Conservation (phyloP, 2,113 vertebrate genomes). For the Odobenus rosmarus region DNA sequence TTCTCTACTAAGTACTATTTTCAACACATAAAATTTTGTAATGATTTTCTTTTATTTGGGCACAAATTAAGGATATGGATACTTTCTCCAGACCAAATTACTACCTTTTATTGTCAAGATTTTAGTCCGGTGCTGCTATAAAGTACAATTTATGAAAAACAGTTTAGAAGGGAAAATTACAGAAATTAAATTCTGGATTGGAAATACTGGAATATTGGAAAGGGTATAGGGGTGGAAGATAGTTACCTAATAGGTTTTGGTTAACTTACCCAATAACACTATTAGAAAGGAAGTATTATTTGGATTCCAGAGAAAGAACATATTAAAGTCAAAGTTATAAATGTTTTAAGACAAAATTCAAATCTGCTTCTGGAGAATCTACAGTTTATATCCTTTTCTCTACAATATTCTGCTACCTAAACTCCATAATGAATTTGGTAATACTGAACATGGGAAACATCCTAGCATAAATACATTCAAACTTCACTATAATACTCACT, state of each 20-base stretch:
- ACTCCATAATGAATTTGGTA: neutral
- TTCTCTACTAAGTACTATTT: conserved; percentile 67
- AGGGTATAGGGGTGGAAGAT: neutral
- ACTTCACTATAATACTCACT: neutral
- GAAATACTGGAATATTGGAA: conserved; percentile 14
- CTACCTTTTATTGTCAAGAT: conserved; percentile 42
- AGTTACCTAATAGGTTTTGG: conserved; percentile 29
- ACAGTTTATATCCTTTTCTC: neutral
- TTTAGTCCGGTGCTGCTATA: neutral
- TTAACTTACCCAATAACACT: neutral
- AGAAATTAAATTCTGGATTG: conserved; percentile 39
- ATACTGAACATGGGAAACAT: neutral
- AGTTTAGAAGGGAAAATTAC: conserved; percentile 18
- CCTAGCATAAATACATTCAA: neutral
- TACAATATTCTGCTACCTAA: neutral
- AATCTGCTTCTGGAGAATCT: neutral
- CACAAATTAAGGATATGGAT: conserved; percentile 46
- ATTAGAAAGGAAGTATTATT: neutral
- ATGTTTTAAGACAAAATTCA: neutral
- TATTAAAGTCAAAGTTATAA: neutral
- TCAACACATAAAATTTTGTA: conserved; percentile 63
- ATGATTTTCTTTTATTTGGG: conserved; percentile 64
- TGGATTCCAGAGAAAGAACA: conserved; percentile 3
- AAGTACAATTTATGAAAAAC: conserved; percentile 47
- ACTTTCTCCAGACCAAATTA: conserved; percentile 40